Conservation (phyloP, 2,113 vertebrate species). For the Suncus etruscus region DNA sequence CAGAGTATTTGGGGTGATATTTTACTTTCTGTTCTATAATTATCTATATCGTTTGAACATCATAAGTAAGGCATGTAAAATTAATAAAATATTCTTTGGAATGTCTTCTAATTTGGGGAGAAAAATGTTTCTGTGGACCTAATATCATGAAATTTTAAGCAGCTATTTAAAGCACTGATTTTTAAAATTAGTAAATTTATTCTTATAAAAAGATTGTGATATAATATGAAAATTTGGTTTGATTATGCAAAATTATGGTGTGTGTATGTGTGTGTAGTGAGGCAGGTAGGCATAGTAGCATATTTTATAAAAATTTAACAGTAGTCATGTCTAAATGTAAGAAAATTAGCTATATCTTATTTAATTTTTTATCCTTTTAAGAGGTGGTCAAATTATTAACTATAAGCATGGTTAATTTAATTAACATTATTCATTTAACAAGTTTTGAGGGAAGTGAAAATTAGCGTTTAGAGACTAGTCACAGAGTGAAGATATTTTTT, state of each 20-base stretch:
- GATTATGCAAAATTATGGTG: slow-evolving; percentile 28
- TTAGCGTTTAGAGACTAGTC: background rate
- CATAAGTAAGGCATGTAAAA: background rate
- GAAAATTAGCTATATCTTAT: background rate
- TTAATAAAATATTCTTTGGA: slow-evolving; percentile 5
- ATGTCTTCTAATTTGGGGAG: background rate
- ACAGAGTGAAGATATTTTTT: slow-evolving; percentile 13
- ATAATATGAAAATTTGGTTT: background rate
- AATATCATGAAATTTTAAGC: background rate
- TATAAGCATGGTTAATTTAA: background rate
- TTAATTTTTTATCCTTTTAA: background rate
- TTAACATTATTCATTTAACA: background rate
- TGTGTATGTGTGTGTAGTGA: background rate
- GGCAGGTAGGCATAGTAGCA: background rate
- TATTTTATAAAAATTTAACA: background rate
- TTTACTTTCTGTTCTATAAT: background rate
- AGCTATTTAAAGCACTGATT: background rate
- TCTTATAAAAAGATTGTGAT: slow-evolving; percentile 20
- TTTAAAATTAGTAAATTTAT: background rate
- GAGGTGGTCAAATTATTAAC: slow-evolving; percentile 6
- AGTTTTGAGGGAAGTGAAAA: background rate
- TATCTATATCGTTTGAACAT: background rate
- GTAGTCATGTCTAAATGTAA: background rate
- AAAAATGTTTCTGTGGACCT: background rate
- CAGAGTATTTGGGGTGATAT: background rate